Base-by-base conservation (phyloP, 2,888 invertebrate species). In the Lithophane semibrunnea region DNA sequence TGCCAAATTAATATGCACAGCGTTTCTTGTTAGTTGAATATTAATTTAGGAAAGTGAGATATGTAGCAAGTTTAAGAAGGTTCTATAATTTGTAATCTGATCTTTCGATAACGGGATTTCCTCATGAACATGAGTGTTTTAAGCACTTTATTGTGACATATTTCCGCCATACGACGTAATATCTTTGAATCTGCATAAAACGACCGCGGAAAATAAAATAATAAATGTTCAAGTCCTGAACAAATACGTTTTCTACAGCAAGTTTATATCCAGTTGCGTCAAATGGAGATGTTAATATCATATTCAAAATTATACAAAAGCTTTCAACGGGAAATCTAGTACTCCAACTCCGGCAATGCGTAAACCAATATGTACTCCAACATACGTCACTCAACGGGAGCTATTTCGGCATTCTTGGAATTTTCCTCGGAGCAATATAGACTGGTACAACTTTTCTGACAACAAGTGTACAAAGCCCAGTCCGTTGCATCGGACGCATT, bases 401-500 rank as follows among this genome's bases (percentile, higher is more conserved):
- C 37, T 3, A 73, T 44, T 60, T 29, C 64, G 56, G n/a, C 42
- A n/a, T 56, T 60, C 78, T 63, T 24, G 7, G 42, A 58, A 61
- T 54, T 77, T 65, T 44, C 44, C 63, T 67, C 4, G 13, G 29
- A 65, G 12, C 8, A 61, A 58, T 70, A 85, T 74, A 54, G 73
- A 64, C 44, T 69, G 74, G 61, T 52, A 54, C 67, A 76, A 80
- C 71, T 80, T 75, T 77, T 73, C 79, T 82, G 88, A 71, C 79
- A 78, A 52, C 73, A 65, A 86, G 83, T 88, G 84, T 81, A 88
- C 70, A 75, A 86, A 84, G 80, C 84, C 68, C 52, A 75, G 80
- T 81, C 83, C 82, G 83, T 77, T 81, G 88, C 88, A 86, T 75
- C 84, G 86, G 86, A 88, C 85, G 85, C 82, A 86, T 86, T 86